Evolutionary conservation across 2,113 vertebrate genomes (phyloP), one percentile per base, ranked within the genome.

Genomic region (Plecturocebus donacophilus): DNA sequence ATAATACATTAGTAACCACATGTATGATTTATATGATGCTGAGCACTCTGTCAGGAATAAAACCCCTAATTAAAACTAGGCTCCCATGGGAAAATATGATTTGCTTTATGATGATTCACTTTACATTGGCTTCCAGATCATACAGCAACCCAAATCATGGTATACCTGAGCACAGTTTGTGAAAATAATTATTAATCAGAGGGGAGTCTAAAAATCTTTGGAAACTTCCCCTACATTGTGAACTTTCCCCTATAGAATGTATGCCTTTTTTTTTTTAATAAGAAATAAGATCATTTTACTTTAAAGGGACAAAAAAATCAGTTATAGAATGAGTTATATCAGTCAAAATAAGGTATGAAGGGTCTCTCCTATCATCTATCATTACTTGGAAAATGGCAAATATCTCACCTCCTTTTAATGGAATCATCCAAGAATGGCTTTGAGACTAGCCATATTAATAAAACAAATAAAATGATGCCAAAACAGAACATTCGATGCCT

Each of bases 391-490:
- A 97, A 94, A 97, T 82, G 77, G 58, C 85, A 95, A 95, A 82
- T 79, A 92, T n/a, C 81, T 95, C 49, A 86, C 85, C 58, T 92
- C 45, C 40, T 75, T 86, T 86, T 94, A 98, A 94, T 93, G 61
- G 71, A 92, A 94, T 94, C 94, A 96, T 96, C 83, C 88, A 71
- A 71, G 91, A 97, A 95, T 85, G 85, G 58, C 47, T 95, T 87
- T 95, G 75, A 96, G 80, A 90, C 52, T 70, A 95, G 70, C 79
- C 94, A 95, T n/a, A 97, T 96, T 95, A 97, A 90, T 93, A 95
- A 98, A 97, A 96, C 83, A 97, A 97, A 97, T 88, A 97, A 92
- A 98, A 94, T n/a, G 9, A 96, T 91, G 73, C 49, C 66, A 66
- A 92, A 98, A 82, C 32, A 80, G 82, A 96, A 95, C 71, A 94